Evolutionary conservation across 1,140 invertebrate species (phyloP).

Genomic region (Dendroctonus ponderosae): DNA sequence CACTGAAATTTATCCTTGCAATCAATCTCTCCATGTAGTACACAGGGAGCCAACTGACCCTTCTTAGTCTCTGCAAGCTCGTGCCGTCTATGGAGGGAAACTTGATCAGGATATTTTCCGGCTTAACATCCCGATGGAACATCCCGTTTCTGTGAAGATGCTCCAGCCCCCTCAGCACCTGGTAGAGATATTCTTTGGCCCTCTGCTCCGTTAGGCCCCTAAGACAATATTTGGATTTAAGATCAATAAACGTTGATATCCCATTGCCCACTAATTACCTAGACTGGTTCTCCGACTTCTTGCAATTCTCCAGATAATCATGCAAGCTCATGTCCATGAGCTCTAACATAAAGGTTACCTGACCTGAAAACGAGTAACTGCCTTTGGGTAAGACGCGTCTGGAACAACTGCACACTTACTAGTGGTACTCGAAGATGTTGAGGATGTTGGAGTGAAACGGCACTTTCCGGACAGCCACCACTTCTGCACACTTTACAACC

Average conservation of each 20-base stretch:
- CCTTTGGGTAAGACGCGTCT: constrained; percentile 34
- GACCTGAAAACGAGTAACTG: constrained; percentile 57
- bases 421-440: constrained; percentile 62
- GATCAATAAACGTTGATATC: too few relatives aligned
- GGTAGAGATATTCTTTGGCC: constrained; percentile 56
- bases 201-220: constrained; percentile 48
- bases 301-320: constrained; percentile 55
- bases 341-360: constrained; percentile 63
- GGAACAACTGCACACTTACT: constrained; percentile 53
- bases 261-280: too few relatives aligned
- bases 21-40: too few relatives aligned
- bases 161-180: constrained; percentile 57
- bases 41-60: not conserved
- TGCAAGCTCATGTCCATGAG: constrained; percentile 72
- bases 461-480: constrained; percentile 61
- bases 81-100: constrained; percentile 28
- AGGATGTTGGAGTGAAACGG: constrained; percentile 62
- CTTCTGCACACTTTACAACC: constrained; percentile 60
- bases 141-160: constrained; percentile 63
- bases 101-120: constrained; percentile 67
- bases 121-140: constrained; percentile 70
- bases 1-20: constrained; percentile 46
- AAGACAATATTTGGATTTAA: too few relatives aligned
- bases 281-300: constrained; percentile 1
- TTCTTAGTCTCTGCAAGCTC: constrained; percentile 12